Evolutionary conservation across 1,140 invertebrate species (phyloP).

Genomic region (Steinernema feltiae): DNA sequence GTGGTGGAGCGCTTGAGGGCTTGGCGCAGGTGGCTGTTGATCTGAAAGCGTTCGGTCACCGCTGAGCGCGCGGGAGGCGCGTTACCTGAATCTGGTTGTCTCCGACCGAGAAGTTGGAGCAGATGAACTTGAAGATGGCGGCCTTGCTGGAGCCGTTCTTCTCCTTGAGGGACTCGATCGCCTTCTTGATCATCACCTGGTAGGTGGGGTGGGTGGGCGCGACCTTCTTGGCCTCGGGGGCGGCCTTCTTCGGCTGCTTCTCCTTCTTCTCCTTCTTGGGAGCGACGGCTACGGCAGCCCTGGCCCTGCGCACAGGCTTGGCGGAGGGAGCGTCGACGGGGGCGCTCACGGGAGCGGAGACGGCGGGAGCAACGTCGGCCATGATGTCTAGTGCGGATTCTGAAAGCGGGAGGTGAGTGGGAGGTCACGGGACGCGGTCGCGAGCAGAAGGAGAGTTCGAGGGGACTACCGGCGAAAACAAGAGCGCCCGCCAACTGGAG

Average conservation of each 20-base stretch:
- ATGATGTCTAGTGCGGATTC: background rate
- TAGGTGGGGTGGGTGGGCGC: conserved; percentile 36
- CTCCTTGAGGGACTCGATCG: conserved; percentile 35
- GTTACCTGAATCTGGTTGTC: conserved; percentile 36
- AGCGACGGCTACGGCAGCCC: background rate
- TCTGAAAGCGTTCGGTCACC: conserved; percentile 23
- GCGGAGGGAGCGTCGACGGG: background rate
- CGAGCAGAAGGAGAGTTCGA: background rate
- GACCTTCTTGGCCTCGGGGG: conserved; percentile 14
- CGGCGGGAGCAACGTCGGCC: background rate
- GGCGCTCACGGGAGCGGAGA: background rate
- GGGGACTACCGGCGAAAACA: background rate
- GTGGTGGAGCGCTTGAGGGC: conserved; percentile 52
- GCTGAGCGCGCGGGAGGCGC: background rate
- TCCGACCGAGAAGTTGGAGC: conserved; percentile 57
- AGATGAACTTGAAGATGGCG: conserved; percentile 59
- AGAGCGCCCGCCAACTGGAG: background rate
- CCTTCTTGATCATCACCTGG: conserved; percentile 33
- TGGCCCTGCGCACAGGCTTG: conserved; percentile 6
- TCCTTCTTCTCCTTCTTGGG: conserved; percentile 16
- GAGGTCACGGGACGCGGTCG: background rate
- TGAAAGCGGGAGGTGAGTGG: background rate
- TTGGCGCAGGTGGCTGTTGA: conserved; percentile 54
- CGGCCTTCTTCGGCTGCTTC: background rate
- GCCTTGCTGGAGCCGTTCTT: conserved; percentile 52